Conservation (phyloP, 23 tunicate species). For the Trididemnum clinides region DNA sequence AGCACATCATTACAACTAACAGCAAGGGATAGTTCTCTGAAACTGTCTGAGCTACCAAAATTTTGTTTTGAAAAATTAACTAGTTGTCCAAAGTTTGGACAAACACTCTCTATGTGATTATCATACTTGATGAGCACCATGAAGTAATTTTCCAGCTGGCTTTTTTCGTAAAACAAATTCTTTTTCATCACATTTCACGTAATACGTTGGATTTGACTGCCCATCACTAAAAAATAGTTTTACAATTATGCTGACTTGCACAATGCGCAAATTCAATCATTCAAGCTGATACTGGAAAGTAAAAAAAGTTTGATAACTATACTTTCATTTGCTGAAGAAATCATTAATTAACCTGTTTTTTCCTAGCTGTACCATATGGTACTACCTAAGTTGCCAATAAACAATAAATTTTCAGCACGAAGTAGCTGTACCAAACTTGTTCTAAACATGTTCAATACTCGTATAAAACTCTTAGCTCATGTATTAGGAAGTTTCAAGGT, state of each 20-base stretch:
- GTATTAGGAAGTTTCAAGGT: background rate
- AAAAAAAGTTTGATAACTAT: too few relatives aligned
- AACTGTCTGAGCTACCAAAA: too few relatives aligned
- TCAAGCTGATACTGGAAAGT: too few relatives aligned
- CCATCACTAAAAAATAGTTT: conserved; percentile 56
- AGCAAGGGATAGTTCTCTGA: too few relatives aligned
- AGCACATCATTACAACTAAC: too few relatives aligned
- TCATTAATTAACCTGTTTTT: background rate
- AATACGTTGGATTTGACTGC: conserved; percentile 93
- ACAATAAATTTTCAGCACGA: too few relatives aligned
- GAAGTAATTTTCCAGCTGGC: conserved; percentile 79
- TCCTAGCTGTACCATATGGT: background rate
- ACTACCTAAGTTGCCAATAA: background rate
- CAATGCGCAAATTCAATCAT: too few relatives aligned
- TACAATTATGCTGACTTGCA: too few relatives aligned
- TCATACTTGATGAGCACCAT: conserved; percentile 96
- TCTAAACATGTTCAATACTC: background rate
- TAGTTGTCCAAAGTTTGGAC: too few relatives aligned
- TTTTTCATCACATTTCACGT: conserved; percentile 55
- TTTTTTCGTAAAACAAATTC: conserved; percentile 81
- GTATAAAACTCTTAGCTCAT: background rate
- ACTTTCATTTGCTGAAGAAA: too few relatives aligned
- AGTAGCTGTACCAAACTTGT: background rate
- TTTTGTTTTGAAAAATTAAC: too few relatives aligned
- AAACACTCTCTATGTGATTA: too few relatives aligned